A percentile compares a stretch with the other conserved stretches of the same genome.
Conservation (phyloP, 2,888 invertebrate species). For the Chydorus sphaericus region DNA sequence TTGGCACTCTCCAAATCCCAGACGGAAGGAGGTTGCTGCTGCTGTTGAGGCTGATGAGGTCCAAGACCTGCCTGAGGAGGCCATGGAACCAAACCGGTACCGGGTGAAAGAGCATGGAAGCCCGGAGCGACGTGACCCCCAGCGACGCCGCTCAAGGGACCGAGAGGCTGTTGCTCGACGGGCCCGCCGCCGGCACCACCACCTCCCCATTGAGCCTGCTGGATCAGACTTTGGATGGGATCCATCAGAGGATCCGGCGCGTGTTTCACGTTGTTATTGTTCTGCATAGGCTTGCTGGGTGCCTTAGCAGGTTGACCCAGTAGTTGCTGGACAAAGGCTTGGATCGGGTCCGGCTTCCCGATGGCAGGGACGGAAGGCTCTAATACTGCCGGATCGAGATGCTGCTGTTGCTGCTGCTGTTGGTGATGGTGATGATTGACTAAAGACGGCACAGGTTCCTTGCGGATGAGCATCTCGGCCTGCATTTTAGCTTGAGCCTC, state of each 20-base stretch:
- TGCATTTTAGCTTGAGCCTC: slow-evolving; percentile 28
- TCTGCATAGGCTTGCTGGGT: not conserved
- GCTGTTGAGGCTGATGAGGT: not conserved
- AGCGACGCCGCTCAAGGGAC: too few relatives aligned
- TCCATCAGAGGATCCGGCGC: slow-evolving; percentile 7
- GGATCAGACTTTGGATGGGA: slow-evolving; percentile 21
- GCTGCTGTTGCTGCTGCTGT: not conserved
- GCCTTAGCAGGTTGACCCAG: slow-evolving; percentile 17
- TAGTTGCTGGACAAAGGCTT: slow-evolving; percentile 30
- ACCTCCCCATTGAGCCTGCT: slow-evolving; percentile 17
- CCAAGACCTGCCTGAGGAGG: not conserved
- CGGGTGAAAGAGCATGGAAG: slow-evolving; percentile 6
- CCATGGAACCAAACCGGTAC: slow-evolving; percentile 6
- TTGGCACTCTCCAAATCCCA: slow-evolving; percentile 30
- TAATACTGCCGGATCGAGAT: not conserved
- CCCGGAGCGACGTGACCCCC: slow-evolving; percentile 5
- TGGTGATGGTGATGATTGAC: slow-evolving; percentile 26
- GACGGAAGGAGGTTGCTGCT: slow-evolving; percentile 5
- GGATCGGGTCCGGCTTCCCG: slow-evolving; percentile 22
- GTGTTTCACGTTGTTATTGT: not conserved
- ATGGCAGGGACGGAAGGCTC: not conserved
- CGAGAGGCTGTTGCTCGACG: not conserved
- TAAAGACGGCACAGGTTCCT: slow-evolving; percentile 39
- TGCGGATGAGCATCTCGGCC: slow-evolving; percentile 14
- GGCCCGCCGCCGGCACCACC: not conserved